Base-by-base conservation (phyloP, 1,140 invertebrate species). In the Portunus trituberculatus region DNA sequence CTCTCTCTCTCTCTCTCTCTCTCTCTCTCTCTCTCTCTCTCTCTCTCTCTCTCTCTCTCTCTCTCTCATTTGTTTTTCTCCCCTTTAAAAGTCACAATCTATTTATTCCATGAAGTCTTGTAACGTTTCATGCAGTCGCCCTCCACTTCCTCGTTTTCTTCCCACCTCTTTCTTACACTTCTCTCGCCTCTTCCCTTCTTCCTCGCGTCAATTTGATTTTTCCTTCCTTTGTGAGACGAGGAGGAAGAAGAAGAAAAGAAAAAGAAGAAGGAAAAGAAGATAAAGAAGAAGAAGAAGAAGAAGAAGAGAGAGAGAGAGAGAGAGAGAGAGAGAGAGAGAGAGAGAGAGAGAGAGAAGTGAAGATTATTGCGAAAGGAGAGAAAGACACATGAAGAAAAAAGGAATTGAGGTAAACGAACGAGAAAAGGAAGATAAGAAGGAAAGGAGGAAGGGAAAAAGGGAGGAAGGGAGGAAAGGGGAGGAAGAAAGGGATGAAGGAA, bases 401-500 rank as follows among this genome's bases (percentile, higher is more conserved):
- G 39, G 87, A 6, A 32, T 31, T n/a, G 39, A 32, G 39, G 14
- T 6, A 52, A 14, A 52, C 29, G 88, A 45, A 32, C 31, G 88
- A 45, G 32, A 91, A 0, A 91, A 32, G 39, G 0, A 91, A 7
- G 12, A 10, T 4, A 20, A 59, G 52, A 10, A 59, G 52, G 16
- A 20, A 59, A 10, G 16, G 52, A 59, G 52, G 12, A 20, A 59
- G 52, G 16, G 52, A 59, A 10, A 10, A 31, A 91, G 46, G 45
- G 14, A 52, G 90, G 45, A 48, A 52, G 46, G 52, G 28, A n/a
- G 46, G 45, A 39, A 91, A 14, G 16, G 89, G 46, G 45, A 91
- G 89, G 46, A 39, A 91, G 89, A 91, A 39, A 91, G 45, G 46
- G 89, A 91, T 7, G 46, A 0, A 91, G 39, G 16, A 39, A 91